Evolutionary conservation across 1,140 invertebrate genomes (phyloP).

Genomic region (Drosophila baimaii): DNA sequence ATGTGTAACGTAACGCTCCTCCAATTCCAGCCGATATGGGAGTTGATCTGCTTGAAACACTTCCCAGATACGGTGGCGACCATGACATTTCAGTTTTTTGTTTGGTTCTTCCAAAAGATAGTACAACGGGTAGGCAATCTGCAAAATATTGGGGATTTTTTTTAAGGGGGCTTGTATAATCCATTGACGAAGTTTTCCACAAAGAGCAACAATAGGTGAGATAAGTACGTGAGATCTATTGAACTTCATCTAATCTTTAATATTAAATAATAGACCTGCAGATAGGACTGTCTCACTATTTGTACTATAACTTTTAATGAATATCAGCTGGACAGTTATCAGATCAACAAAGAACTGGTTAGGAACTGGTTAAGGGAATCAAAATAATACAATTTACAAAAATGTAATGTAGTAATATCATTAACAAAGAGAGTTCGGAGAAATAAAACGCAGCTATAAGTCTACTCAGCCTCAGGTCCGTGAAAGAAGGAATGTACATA

Average conservation of each 20-base stretch:
- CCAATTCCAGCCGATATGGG: conserved; percentile 45
- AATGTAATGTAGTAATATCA: not conserved
- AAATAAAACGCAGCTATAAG: too few species aligned
- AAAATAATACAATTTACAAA: not conserved
- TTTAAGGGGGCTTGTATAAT: not conserved
- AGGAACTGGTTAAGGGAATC: not conserved
- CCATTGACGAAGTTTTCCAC: not conserved
- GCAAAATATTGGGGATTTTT: conserved; percentile 9
- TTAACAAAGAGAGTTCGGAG: not conserved
- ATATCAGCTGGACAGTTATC: not conserved
- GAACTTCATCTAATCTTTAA: conserved; percentile 2
- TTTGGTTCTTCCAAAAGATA: conserved; percentile 11
- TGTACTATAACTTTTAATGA: not conserved
- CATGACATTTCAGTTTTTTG: conserved; percentile 11
- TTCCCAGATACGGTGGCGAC: conserved; percentile 23
- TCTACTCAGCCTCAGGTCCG: too few species aligned
- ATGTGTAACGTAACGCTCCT: conserved; percentile 21
- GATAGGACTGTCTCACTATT: not conserved
- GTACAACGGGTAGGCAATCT: conserved; percentile 18
- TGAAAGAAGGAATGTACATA: too few species aligned
- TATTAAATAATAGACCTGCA: conserved; percentile 5
- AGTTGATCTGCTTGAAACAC: conserved; percentile 43
- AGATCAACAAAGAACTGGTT: not conserved
- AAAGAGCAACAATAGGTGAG: not conserved
- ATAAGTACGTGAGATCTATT: conserved; percentile 5